Conservation (phyloP, 2,888 invertebrate genomes). For the Xestia sexstrigata region DNA sequence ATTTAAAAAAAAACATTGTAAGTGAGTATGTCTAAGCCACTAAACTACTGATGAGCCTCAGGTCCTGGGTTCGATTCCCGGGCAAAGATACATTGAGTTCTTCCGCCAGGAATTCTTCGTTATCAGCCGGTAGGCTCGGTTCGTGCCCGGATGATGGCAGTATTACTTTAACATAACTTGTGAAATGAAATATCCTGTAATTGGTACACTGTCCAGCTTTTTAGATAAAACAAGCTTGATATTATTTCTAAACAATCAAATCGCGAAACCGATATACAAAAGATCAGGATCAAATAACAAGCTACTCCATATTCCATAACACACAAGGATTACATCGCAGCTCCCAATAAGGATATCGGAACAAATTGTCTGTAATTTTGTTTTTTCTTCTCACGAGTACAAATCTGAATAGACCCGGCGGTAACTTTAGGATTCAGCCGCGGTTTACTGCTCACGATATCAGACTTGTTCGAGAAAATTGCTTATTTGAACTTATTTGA, state of each 20-base stretch:
- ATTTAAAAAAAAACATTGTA: too few species aligned
- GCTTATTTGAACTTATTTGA: conserved; percentile 85
- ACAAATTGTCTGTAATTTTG: conserved; percentile 88
- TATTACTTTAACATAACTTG: background rate
- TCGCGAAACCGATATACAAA: conserved; percentile 30
- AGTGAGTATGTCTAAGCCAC: background rate
- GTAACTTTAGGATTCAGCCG: conserved; percentile 71
- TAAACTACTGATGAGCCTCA: background rate
- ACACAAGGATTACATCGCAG: conserved; percentile 85
- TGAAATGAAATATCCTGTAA: background rate
- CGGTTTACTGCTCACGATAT: conserved; percentile 82
- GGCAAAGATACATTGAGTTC: background rate
- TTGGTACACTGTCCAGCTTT: background rate
- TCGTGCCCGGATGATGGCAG: background rate
- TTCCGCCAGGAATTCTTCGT: background rate
- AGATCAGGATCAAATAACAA: conserved; percentile 41
- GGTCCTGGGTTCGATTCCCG: background rate
- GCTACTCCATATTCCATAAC: conserved; percentile 63
- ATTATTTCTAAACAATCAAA: conserved; percentile 12
- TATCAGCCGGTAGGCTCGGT: background rate
- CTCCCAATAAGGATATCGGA: conserved; percentile 87
- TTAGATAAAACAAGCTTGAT: background rate
- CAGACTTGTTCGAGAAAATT: conserved; percentile 81
- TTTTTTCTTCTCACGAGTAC: conserved; percentile 88
- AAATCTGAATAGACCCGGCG: conserved; percentile 78